Percentiles rank a stretch among this genome's conserved stretches.
Conservation (phyloP, 2,888 invertebrate species). For the Allygus modestus region DNA sequence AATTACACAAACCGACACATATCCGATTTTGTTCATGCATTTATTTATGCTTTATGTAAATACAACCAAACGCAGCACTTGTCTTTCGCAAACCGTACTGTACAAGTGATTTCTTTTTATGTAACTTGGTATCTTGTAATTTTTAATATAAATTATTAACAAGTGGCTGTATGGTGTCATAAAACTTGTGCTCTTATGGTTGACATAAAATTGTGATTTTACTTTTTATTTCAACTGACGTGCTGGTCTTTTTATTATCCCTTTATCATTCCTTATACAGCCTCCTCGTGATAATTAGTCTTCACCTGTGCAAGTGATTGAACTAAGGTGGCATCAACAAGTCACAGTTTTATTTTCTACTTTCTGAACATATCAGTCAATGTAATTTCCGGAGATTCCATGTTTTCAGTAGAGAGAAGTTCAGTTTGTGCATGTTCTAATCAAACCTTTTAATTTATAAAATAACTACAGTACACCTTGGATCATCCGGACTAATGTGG, state of each 20-base stretch:
- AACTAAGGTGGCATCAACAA: no score
- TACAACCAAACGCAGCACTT: constrained; percentile 42
- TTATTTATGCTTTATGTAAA: constrained; percentile 49
- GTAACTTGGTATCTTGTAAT: constrained; percentile 42
- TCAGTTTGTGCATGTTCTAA: no score
- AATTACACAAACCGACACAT: constrained; percentile 43
- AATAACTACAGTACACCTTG: no score
- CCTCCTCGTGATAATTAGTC: no score
- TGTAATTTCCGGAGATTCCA: no score
- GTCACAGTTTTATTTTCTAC: no score
- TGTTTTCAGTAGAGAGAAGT: no score
- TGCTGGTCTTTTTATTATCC: constrained; percentile 19
- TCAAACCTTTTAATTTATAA: no score
- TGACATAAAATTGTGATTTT: constrained; percentile 58
- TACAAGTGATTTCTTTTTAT: constrained; percentile 23
- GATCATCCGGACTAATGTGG: no score
- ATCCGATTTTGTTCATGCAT: constrained; percentile 43
- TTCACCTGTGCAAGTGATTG: no score
- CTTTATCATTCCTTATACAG: neutral
- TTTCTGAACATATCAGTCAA: no score
- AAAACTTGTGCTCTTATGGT: constrained; percentile 58
- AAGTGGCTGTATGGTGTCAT: constrained; percentile 47
- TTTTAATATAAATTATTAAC: constrained; percentile 46
- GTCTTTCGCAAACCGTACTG: constrained; percentile 26
- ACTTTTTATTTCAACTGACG: constrained; percentile 50